These are phyloP conservation scores for Telmatochromis sp. DNA, from an alignment of 2,113 vertebrate genomes.

Conservation along the genomic window DNA sequence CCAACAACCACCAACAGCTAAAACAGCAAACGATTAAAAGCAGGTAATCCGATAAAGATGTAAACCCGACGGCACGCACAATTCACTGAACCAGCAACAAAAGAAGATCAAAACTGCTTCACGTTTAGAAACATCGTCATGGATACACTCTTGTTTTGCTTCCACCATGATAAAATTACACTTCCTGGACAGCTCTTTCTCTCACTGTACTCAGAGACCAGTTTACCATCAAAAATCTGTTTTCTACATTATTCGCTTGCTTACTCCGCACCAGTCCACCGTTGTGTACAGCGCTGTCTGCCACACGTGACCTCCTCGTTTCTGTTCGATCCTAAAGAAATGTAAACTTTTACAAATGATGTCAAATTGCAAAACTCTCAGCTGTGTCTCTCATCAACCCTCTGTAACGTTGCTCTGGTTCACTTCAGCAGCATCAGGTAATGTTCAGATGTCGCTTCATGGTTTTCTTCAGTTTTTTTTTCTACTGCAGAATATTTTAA, in stretches of 20 bases:
- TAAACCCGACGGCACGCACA: accelerated
- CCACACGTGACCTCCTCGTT: accelerated
- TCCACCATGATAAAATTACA: neutral
- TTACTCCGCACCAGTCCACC: accelerated
- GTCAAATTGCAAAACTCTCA: neutral
- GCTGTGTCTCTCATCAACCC: neutral
- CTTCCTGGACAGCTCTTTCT: neutral
- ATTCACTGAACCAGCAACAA: neutral
- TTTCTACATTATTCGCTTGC: neutral
- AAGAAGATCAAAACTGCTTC: accelerated
- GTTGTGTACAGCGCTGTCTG: neutral
- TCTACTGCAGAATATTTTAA: neutral
- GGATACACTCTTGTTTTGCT: neutral
- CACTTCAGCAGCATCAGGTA: neutral
- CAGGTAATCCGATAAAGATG: neutral
- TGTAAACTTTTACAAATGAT: neutral
- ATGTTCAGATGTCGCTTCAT: neutral
- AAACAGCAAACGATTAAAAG: neutral
- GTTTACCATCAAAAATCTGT: neutral
- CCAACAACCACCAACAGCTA: neutral
- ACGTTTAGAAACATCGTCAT: neutral
- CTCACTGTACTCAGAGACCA: neutral
- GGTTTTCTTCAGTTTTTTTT: accelerated
- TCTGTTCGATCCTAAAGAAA: neutral
- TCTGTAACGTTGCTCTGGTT: neutral